These are phyloP conservation scores for Listrodromus nycthemerus DNA, from an alignment of 2,888 invertebrate genomes.

Conservation along the genomic window DNA sequence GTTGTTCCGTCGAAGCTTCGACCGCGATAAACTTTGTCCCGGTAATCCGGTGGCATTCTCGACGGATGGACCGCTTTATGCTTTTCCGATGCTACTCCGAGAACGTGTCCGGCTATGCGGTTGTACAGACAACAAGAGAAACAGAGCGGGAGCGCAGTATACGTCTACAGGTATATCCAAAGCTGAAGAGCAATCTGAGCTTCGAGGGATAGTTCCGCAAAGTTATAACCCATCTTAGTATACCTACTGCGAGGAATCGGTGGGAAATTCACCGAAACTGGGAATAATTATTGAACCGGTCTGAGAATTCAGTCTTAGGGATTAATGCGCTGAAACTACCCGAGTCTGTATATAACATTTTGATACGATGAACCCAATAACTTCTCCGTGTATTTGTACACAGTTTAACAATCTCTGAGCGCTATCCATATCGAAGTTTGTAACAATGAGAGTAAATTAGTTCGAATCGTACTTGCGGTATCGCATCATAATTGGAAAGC, in stretches of 20 bases:
- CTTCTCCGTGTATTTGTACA: not conserved
- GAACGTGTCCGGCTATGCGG: conserved; percentile 49
- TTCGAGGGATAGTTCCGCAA: conserved; percentile 37
- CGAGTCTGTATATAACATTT: not conserved
- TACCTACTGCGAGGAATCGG: not conserved
- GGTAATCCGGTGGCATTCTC: conserved; percentile 40
- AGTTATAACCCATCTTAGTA: conserved; percentile 26
- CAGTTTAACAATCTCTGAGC: not conserved
- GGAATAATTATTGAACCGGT: conserved; percentile 53
- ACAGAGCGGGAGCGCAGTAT: not conserved
- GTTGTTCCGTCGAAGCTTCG: conserved; percentile 53
- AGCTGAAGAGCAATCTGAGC: not conserved
- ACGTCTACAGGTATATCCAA: not conserved
- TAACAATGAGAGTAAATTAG: not conserved
- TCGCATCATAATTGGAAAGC: not conserved
- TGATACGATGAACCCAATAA: not conserved
- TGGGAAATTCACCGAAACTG: conserved; percentile 33
- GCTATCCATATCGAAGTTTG: not conserved
- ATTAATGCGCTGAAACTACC: not conserved
- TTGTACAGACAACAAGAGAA: not conserved
- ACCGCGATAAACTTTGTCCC: conserved; percentile 57
- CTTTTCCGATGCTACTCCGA: conserved; percentile 54
- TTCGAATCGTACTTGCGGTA: not conserved
- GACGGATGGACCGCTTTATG: conserved; percentile 54
- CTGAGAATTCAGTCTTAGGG: conserved; percentile 2